phyloP scores from a whole-genome alignment of 2,888 invertebrate genomes.

The Tinea semifulvella region DNA sequence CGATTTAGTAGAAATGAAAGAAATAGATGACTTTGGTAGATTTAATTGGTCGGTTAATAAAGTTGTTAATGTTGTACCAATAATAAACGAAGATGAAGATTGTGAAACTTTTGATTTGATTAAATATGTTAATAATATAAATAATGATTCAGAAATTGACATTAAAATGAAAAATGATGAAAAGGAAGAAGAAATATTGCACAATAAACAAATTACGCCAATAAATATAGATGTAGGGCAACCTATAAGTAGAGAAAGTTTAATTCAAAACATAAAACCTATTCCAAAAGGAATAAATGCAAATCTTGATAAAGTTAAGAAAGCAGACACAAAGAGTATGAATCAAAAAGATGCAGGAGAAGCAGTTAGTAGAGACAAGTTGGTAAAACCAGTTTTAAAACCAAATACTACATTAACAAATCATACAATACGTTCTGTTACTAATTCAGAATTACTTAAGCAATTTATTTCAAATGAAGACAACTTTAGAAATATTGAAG shows the following conservation, averaged over 20 bases:
- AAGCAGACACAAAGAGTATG: conserved; percentile 10
- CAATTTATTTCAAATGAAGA: conserved; percentile 37
- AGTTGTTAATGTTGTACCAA: conserved; percentile 25
- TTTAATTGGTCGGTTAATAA: conserved; percentile 43
- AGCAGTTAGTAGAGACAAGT: conserved; percentile 29
- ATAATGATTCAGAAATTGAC: conserved; percentile 14
- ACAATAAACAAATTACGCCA: neutral
- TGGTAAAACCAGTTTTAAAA: neutral
- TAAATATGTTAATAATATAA: conserved; percentile 40
- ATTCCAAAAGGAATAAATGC: conserved; percentile 13
- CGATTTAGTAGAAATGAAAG: conserved; percentile 54
- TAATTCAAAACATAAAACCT: conserved; percentile 16
- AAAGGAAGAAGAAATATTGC: conserved; percentile 17
- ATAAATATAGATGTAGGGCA: neutral
- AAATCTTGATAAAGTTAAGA: neutral
- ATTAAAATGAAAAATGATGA: conserved; percentile 18
- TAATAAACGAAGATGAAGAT: conserved; percentile 30
- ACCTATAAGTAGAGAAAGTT: neutral
- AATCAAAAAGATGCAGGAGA: conserved; percentile 31
- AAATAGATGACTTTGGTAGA: conserved; percentile 47
- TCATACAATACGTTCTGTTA: conserved; percentile 23
- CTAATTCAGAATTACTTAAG: conserved; percentile 27
- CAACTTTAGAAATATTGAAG: conserved; percentile 35
- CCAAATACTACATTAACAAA: neutral
- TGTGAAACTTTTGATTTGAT: conserved; percentile 37